phyloP scores from a whole-genome alignment of 1,140 invertebrate genomes.

The Zaprionus ornatus region DNA sequence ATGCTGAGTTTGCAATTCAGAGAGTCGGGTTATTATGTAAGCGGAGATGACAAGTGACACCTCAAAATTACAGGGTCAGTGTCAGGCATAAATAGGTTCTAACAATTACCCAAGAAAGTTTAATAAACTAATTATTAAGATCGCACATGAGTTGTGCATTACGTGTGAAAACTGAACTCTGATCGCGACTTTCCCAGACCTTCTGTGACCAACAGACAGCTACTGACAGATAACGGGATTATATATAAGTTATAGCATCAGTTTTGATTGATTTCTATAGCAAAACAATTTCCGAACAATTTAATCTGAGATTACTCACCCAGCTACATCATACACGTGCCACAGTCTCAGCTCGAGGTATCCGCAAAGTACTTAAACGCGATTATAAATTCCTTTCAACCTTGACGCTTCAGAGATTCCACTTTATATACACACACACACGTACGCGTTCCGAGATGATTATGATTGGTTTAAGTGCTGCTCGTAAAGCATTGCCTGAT shows the following conservation, averaged over 20 bases:
- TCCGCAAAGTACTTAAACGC: background rate
- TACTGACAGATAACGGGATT: background rate
- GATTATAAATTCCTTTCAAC: conserved; percentile 21
- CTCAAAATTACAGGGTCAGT: background rate
- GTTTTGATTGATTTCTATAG: background rate
- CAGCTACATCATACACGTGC: background rate
- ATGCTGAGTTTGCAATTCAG: conserved; percentile 24
- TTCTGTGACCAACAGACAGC: background rate
- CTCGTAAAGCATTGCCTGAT: conserved; percentile 9
- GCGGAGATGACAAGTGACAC: background rate
- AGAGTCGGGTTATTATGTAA: background rate
- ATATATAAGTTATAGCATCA: background rate
- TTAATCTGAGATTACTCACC: background rate
- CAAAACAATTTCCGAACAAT: background rate
- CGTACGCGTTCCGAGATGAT: conserved; percentile 5
- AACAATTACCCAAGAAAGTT: background rate
- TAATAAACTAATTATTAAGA: background rate
- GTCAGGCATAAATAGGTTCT: background rate
- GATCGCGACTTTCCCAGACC: background rate
- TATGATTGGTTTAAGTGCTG: conserved; percentile 28
- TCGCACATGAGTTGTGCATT: background rate
- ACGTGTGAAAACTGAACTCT: background rate
- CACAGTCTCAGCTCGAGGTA: background rate
- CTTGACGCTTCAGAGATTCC: conserved; percentile 23
- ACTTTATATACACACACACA: background rate